Base-by-base conservation (phyloP, 2,888 invertebrate genomes). In the Lymantria monacha region DNA sequence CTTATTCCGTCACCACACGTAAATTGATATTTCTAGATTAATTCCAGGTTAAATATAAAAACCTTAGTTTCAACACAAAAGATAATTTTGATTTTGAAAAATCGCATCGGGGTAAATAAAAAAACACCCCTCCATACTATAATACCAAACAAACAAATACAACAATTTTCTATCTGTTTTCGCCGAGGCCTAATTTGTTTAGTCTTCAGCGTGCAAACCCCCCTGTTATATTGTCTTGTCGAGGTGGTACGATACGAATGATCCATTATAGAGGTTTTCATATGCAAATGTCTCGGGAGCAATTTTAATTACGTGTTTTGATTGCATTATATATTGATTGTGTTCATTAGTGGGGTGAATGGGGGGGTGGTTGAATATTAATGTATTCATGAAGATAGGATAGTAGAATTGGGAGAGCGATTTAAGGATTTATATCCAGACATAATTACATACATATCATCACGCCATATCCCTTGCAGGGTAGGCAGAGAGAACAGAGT, bases 201-300 rank as follows among this genome's bases (percentile, higher is more conserved):
- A 72, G 74, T 64, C 59, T 66, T 55, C 61, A 55, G 37, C 65
- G 56, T 57, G 48, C 56, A 30, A 61, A 59, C 55, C 50, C 56
- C 9, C 36, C n/a, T n/a, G n/a, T n/a, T n/a, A 53, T 63, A 72
- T 81, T 81, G 81, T 82, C 81, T 81, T 73, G 61, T 53, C 55
- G 57, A 62, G 57, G 68, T 70, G 69, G 66, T 12, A 12, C 8
- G 41, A 10, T 63, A 61, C 63, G 68, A 69, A 77, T 80, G 87
- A 87, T 87, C 87, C 83, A 87, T 88, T 85, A 87, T 80, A 82
- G 74, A 81, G 83, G 86, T 89, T 89, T 88, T 88, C 87, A 87
- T 84, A 89, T 88, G 88, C 86, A 87, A 89, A 89, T 88, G 74
- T 76, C 78, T 67, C 74, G 85, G 86, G 83, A 81, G 85, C 81